Evolutionary conservation across 2,113 vertebrate genomes (phyloP), one percentile per base, ranked within the genome.

Genomic region (Lutjanus erythropterus): DNA sequence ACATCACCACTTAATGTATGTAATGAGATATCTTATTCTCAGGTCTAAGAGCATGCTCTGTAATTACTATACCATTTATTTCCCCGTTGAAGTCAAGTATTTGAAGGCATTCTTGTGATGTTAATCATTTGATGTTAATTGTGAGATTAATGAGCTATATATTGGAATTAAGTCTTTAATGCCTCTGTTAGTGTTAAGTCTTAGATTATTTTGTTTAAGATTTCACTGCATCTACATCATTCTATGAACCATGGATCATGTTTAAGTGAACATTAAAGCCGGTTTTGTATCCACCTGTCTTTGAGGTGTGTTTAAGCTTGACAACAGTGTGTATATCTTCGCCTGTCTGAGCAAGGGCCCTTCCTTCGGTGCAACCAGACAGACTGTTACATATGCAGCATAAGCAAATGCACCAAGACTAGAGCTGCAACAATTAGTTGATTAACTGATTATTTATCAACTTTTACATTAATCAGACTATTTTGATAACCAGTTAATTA

Each of bases 221-320:
- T 37, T 42, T 23, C 21, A 2, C 12, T 44, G 15, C 19, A 25
- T 61, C 52, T 16, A 29, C 37, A 60, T 11, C 23, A 19, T 31
- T 23, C 33, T 61, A 10, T 68, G 4, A 74, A 23, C 25, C 52
- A 33, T 55, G 46, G 60, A 16, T 75, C 14, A 39, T 47, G 33
- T 71, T 41, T 71, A 21, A 74, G 56, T 52, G 80, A 71, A 68
- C 33, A 23, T 27, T 71, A 1, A 62, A 58, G n/a, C 47, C 58
- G 35, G 39, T 74, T 64, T 77, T 68, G 41, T 49, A 19, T 81
- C 86, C 37, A 81, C 52, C 52, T 71, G 71, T 74, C 78, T 25
- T 71, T 77, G 27, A 81, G 59, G 58, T 89, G 69, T 62, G 21
- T 66, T 75, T 42, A 47, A 71, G 15, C 31, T 27, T 12, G 78